Conservation (phyloP, 1,140 invertebrate genomes). For the Pseudomyrmex dendroicus region DNA sequence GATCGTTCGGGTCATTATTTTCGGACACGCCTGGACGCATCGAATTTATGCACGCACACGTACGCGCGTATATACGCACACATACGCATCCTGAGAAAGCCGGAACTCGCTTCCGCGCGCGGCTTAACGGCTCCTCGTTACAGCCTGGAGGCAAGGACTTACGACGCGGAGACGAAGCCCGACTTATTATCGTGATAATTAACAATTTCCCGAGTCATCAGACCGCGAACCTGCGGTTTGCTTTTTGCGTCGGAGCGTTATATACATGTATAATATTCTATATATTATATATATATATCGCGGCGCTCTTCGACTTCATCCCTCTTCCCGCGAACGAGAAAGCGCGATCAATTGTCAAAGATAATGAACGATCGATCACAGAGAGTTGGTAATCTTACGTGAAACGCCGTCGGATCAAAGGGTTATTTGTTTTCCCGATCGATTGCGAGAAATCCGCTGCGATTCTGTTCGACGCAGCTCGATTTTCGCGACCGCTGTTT, state of each 20-base stretch:
- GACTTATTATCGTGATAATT: slow-evolving; percentile 69
- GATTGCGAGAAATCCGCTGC: neutral
- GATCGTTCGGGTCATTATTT: slow-evolving; percentile 21
- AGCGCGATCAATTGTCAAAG: slow-evolving; percentile 23
- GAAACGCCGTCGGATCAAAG: slow-evolving; percentile 28
- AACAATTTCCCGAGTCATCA: slow-evolving; percentile 68
- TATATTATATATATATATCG: neutral
- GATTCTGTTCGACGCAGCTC: too few relatives aligned
- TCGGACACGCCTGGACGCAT: slow-evolving; percentile 22
- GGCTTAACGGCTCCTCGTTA: slow-evolving; percentile 24
- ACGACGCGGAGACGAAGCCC: neutral
- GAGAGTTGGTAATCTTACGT: slow-evolving; percentile 31
- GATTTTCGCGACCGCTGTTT: neutral
- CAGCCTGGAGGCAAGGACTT: neutral
- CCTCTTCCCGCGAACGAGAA: neutral
- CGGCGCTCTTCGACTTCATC: neutral
- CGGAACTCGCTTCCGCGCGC: neutral
- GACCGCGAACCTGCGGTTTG: slow-evolving; percentile 58
- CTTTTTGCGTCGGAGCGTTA: slow-evolving; percentile 16
- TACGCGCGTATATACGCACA: neutral
- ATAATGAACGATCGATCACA: slow-evolving; percentile 51
- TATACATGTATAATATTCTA: too few relatives aligned
- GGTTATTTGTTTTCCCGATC: slow-evolving; percentile 28
- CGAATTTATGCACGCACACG: slow-evolving; percentile 1
- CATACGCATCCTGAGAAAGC: neutral